A percentile compares a stretch with the other conserved stretches of the same genome.
These are phyloP conservation scores for Sycobia sp. DNA, from an alignment of 1,140 invertebrate species.

Conservation along the genomic window DNA sequence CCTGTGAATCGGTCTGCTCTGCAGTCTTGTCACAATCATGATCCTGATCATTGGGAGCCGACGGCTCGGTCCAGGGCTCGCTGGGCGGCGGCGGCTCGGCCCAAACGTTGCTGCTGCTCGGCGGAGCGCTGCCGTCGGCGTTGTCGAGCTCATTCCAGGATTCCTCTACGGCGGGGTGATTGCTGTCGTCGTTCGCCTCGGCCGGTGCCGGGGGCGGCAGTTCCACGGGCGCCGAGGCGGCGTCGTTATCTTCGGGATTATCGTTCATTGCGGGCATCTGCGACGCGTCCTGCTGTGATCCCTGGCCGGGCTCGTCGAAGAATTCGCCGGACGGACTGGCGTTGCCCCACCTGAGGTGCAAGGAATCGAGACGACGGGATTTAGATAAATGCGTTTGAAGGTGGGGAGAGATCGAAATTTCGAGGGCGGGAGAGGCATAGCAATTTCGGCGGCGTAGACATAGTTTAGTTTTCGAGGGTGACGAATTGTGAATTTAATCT, in stretches of 20 bases:
- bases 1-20: slow-evolving; percentile 7
- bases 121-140: too few relatives aligned
- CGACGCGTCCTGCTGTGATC: neutral
- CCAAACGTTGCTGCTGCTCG: too few relatives aligned
- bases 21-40: too few relatives aligned
- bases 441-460: too few relatives aligned
- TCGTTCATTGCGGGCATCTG: too few relatives aligned
- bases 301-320: slow-evolving; percentile 8
- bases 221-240: neutral
- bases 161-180: too few relatives aligned
- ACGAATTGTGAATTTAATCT: too few relatives aligned
- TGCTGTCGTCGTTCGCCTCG: slow-evolving; percentile 1
- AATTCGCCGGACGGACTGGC: slow-evolving; percentile 51
- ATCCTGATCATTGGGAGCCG: too few relatives aligned
- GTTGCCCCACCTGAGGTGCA: slow-evolving; percentile 52
- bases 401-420: too few relatives aligned
- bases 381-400: neutral
- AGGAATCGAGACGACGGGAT: neutral
- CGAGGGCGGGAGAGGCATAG: too few relatives aligned
- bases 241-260: neutral
- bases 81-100: neutral
- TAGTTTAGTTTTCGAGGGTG: too few relatives aligned
- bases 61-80: neutral
- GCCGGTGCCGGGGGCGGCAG: neutral
- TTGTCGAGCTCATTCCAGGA: too few relatives aligned